Evolutionary conservation across 2,797 vertebrate species (phyloP), one percentile per base, ranked within the genome.

Genomic region (Rhadinocentrus ornatus): DNA sequence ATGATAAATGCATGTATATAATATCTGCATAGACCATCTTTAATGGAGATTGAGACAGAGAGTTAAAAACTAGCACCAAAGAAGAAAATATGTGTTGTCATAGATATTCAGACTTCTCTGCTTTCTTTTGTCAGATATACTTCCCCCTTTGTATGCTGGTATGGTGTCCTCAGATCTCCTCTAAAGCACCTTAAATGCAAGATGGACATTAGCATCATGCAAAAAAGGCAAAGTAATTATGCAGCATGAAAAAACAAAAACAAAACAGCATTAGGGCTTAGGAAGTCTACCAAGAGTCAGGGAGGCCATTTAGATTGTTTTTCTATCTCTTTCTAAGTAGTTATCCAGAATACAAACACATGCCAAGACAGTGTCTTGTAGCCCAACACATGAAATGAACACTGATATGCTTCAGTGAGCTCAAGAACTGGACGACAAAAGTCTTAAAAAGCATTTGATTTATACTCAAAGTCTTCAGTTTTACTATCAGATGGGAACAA

Each of bases 321-420:
- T 83, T 83, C 69, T 78, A 77, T 41, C 60, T 80, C 76, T 76
- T 16, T 69, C 20, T 16, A 60, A 75, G 69, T 88, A 66, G 48
- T 81, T 77, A 71, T 65, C 60, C 69, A 48, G 1, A 65, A 62
- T 85, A 66, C 71, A 65, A 84, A 77, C 54, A 65, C 58, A 39
- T 60, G 65, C 70, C 35, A 44, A 31, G 77, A 73, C 41, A 1
- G 34, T 64, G 79, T 75, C 34, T 60, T 66, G 57, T 61, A 56
- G 71, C 41, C 53, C 53, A 4, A 57, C 48, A 31, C 68, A 63
- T 61, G 71, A 75, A 37, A 41, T 6, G 46, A 75, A 74, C 46
- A 29, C 50, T 34, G 27, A 55, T 27, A 12, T 26, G 65, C 54
- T 68, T 74, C 62, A 78, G 44, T 11, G 18, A 72, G 62, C 39